Base-by-base conservation (phyloP, 2,888 invertebrate genomes). In the Slavum lentiscoides region DNA sequence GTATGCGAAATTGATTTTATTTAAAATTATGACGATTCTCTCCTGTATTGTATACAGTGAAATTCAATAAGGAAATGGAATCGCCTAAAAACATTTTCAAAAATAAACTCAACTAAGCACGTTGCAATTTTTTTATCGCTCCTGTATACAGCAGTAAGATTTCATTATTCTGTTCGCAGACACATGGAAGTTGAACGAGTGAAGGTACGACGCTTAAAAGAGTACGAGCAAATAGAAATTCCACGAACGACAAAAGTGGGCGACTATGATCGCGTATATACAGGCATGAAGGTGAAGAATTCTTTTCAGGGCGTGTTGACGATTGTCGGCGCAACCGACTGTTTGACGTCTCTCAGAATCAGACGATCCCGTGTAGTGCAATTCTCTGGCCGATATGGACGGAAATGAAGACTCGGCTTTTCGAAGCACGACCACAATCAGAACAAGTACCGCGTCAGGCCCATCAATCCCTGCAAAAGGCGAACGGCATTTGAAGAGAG, bases 171-270 rank as follows among this genome's bases (percentile, higher is more conserved):
- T 88, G 86, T 96, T 98, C 91, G 96, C 93, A 84, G 94, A 93
- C 82, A 97, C 93, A 85, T 94, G 90, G 88, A 96, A 94, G 82
- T 92, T 89, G 86, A 97, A 96, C 83, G 94, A 93, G 85, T 93
- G 93, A 87, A 99, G 94, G 87, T 97, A 99, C 43, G 94, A 92
- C 7, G 97, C 94, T 87, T 99, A 98, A 85, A 96, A 97, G 82
- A 97, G 91, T 68, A 99, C 96, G 82, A 99, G 90, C 53, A 99
- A 89, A 87, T 99, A 99, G 88, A 99, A 99, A 85, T 98, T 98
- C 98, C 98, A 99, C 61, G 97, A 98, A 83, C 99, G 92, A 86
- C 98, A 99, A 88, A 99, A 98, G 87, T 99, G 99, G 15, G 99
- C 99, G 74, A 99, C 97, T 83, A 99, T 97, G 85, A 99, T 99